These are phyloP conservation scores for Melinopterus prodromus DNA, from an alignment of 2,888 invertebrate species.

Conservation along the genomic window DNA sequence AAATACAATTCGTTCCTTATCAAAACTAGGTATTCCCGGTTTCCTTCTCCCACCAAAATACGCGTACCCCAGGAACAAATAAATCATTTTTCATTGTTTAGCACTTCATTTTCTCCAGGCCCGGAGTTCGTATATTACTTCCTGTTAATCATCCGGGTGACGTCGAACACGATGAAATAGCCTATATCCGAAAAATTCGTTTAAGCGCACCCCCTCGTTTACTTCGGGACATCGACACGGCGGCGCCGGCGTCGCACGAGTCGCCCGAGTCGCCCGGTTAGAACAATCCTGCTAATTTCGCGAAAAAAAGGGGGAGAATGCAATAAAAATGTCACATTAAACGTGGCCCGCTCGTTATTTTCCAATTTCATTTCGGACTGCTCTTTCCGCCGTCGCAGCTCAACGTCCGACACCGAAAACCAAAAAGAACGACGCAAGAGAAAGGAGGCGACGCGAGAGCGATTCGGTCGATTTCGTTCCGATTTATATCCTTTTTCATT, in stretches of 20 bases:
- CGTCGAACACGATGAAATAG: slow-evolving; percentile 4
- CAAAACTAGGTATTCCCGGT: not conserved
- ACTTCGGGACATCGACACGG: not conserved
- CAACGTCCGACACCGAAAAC: not conserved
- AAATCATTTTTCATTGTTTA: not conserved
- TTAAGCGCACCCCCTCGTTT: not conserved
- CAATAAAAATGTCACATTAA: slow-evolving; percentile 47
- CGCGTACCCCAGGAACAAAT: not conserved
- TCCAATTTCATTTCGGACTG: slow-evolving; percentile 37
- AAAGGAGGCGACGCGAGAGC: not conserved
- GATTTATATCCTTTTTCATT: slow-evolving; percentile 4
- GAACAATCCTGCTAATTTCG: slow-evolving; percentile 40
- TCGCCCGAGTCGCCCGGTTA: slow-evolving; percentile 13
- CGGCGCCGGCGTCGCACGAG: not conserved
- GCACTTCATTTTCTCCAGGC: not conserved
- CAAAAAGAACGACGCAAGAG: not conserved
- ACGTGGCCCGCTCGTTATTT: slow-evolving; percentile 41
- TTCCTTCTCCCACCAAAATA: not conserved
- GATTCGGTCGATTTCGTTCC: not conserved
- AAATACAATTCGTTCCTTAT: not conserved
- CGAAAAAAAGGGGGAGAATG: slow-evolving; percentile 39
- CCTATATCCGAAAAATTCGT: slow-evolving; percentile 4
- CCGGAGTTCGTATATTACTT: not conserved
- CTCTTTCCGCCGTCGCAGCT: slow-evolving; percentile 15
- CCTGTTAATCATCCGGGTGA: not conserved